Evolutionary conservation across 2,888 invertebrate genomes (phyloP).

Genomic region (Acanthopleura granulata): DNA sequence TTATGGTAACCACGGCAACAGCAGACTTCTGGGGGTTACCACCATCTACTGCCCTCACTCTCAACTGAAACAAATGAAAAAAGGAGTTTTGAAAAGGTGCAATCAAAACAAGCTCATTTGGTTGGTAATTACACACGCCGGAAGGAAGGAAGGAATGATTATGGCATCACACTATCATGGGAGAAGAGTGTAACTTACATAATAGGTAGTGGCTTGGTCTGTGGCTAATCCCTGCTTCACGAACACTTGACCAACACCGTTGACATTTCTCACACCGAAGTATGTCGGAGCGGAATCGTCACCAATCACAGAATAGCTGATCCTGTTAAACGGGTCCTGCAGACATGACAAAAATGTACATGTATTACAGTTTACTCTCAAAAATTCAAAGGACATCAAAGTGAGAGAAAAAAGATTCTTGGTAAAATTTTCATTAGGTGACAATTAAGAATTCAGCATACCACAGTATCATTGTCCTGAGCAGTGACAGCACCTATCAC

Average conservation of each 20-base stretch:
- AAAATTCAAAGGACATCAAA: not conserved
- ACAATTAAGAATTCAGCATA: not conserved
- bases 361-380: not conserved
- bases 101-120: too few species aligned
- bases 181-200: not conserved
- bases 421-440: too few species aligned
- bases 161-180: too few species aligned
- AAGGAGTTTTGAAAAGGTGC: too few species aligned
- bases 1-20: slow-evolving; percentile 42
- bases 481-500: slow-evolving; percentile 30
- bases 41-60: slow-evolving; percentile 49
- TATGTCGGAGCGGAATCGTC: slow-evolving; percentile 52
- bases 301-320: slow-evolving; percentile 55
- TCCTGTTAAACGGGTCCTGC: slow-evolving; percentile 55
- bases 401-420: not conserved
- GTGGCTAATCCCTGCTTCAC: not conserved
- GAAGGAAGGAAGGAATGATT: too few species aligned
- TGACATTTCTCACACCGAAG: slow-evolving; percentile 8
- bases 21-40: slow-evolving; percentile 47
- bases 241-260: not conserved
- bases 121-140: too few species aligned
- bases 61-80: slow-evolving; percentile 32
- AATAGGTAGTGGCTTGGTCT: not conserved
- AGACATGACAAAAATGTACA: not conserved
- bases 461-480: slow-evolving; percentile 29